Conservation (phyloP, 2,888 invertebrate genomes). For the Automeris io region DNA sequence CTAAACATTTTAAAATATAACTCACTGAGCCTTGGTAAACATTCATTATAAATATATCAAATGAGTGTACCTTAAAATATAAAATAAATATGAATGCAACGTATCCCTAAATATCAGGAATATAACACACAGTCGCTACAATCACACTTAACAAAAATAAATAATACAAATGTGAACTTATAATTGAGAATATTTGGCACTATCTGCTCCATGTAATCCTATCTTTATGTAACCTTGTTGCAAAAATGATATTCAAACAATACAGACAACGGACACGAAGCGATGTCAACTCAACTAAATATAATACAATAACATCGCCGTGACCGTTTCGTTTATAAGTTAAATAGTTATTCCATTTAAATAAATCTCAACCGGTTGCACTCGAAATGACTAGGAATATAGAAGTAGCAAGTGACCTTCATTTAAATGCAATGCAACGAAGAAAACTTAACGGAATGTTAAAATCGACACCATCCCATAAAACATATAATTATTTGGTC, state of each 20-base stretch:
- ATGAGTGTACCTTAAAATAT: conserved; percentile 65
- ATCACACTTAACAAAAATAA: conserved; percentile 65
- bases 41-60: conserved; percentile 57
- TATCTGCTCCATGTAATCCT: conserved; percentile 48
- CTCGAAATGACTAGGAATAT: conserved; percentile 75
- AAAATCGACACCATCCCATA: conserved; percentile 74
- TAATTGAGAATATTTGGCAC: conserved; percentile 75
- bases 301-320: conserved; percentile 59
- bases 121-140: conserved; percentile 73
- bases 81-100: conserved; percentile 76
- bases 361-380: conserved; percentile 75
- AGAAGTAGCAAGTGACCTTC: conserved; percentile 69
- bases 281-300: conserved; percentile 47
- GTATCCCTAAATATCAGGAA: conserved; percentile 77
- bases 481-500: conserved; percentile 76
- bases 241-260: conserved; percentile 36
- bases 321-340: conserved; percentile 35
- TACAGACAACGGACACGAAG: conserved; percentile 21
- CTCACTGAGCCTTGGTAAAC: conserved; percentile 71
- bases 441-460: conserved; percentile 67
- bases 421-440: conserved; percentile 61
- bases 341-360: conserved; percentile 58
- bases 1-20: conserved; percentile 41
- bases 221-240: conserved; percentile 36
- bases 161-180: conserved; percentile 67